These are phyloP conservation scores for Ficedula albicollis DNA, from an alignment of 2,797 vertebrate species.

Conservation along the genomic window DNA sequence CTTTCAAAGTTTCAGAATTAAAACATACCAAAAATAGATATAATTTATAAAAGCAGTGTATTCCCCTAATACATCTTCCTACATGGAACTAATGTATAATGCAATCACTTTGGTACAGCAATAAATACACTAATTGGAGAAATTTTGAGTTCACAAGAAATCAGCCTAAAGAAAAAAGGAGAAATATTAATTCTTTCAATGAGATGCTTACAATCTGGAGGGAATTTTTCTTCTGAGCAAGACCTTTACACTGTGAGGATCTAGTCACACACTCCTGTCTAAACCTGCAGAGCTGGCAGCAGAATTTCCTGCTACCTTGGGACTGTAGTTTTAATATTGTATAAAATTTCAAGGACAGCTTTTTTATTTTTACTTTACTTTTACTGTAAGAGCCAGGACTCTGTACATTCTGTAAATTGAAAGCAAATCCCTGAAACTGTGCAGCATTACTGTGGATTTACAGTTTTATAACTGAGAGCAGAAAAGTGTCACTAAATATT, in stretches of 20 bases:
- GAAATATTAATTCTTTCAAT: background rate
- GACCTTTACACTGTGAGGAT: background rate
- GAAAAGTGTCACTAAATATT: conserved; percentile 56
- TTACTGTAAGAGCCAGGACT: conserved; percentile 4
- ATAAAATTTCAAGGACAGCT: conserved; percentile 52
- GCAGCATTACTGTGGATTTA: conserved; percentile 58
- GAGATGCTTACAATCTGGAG: background rate
- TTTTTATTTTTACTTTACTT: conserved; percentile 47
- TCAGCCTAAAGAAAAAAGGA: background rate
- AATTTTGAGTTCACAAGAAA: background rate
- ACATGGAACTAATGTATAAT: background rate
- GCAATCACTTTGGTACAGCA: background rate
- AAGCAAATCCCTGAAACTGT: conserved; percentile 58
- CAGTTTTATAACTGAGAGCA: conserved; percentile 46
- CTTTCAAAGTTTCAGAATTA: background rate
- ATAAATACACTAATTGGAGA: background rate
- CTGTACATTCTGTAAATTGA: conserved; percentile 43
- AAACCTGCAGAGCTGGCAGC: conserved; percentile 4
- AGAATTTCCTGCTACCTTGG: conserved; percentile 24
- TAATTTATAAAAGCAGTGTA: background rate
- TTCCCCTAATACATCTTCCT: background rate
- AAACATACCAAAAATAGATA: background rate
- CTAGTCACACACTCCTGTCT: background rate
- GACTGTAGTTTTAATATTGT: background rate
- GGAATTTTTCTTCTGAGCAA: background rate